These are phyloP conservation scores for Poeciliopsis gracilis DNA, from an alignment of 2,797 vertebrate genomes.

Conservation along the genomic window DNA sequence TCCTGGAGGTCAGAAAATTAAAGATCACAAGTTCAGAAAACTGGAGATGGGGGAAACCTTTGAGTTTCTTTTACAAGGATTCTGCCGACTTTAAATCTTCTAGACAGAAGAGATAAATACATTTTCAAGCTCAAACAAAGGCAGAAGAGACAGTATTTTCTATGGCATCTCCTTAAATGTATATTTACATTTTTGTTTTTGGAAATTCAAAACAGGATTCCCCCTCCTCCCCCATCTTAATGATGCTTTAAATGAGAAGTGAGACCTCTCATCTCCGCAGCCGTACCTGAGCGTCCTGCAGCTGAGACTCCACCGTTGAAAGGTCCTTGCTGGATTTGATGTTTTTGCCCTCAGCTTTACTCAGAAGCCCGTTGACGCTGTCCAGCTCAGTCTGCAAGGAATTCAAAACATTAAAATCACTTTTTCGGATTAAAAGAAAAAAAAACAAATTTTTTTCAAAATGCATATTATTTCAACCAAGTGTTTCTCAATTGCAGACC, in stretches of 20 bases:
- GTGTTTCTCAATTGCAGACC: too few species aligned
- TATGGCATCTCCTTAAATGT: background rate
- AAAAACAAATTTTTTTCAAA: background rate
- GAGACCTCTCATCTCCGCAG: background rate
- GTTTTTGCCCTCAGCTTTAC: constrained; percentile 90
- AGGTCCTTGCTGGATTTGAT: constrained; percentile 92
- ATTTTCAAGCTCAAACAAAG: background rate
- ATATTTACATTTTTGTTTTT: background rate
- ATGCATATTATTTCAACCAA: background rate
- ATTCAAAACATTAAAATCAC: background rate
- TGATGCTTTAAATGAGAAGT: background rate
- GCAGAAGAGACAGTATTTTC: background rate
- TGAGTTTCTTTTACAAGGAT: background rate
- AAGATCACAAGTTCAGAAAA: constrained; percentile 7
- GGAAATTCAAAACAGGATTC: background rate
- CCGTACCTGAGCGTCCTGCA: constrained; percentile 92
- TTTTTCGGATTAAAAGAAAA: background rate
- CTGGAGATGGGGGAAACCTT: background rate
- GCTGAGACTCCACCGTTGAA: constrained; percentile 88
- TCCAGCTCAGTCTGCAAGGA: constrained; percentile 88
- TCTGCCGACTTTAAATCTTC: background rate
- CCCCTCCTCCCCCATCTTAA: background rate
- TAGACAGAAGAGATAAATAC: background rate
- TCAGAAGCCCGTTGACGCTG: constrained; percentile 84
- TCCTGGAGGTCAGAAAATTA: constrained; percentile 73